phyloP scores from a whole-genome alignment of 1,140 invertebrate genomes.

The Drusus annulatus region DNA sequence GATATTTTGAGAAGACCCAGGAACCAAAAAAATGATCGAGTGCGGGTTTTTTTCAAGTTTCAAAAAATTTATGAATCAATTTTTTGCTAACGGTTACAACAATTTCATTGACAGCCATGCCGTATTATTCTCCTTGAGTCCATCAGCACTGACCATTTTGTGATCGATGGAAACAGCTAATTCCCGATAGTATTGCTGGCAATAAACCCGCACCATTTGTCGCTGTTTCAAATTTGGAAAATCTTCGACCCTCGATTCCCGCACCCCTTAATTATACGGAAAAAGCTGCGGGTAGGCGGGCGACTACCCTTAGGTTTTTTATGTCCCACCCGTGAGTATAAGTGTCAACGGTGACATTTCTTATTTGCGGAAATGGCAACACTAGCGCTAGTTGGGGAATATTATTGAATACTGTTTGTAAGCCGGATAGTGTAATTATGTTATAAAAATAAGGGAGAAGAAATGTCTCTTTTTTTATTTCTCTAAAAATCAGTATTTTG shows the following conservation, averaged over 20 bases:
- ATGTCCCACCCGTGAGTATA: slow-evolving; percentile 53
- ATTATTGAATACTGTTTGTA: background rate
- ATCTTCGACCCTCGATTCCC: slow-evolving; percentile 12
- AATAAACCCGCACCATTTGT: slow-evolving; percentile 57
- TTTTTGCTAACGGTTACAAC: too few relatives aligned
- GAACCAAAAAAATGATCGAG: too few relatives aligned
- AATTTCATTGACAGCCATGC: too few relatives aligned
- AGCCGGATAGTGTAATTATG: background rate
- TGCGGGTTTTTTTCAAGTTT: too few relatives aligned
- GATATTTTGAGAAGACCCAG: too few relatives aligned
- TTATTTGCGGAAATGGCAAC: slow-evolving; percentile 47
- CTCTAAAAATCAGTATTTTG: too few relatives aligned
- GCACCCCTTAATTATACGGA: slow-evolving; percentile 54
- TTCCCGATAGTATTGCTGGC: slow-evolving; percentile 54
- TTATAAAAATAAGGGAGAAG: background rate
- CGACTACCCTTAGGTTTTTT: slow-evolving; percentile 48
- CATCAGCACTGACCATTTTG: too few relatives aligned
- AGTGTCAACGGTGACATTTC: slow-evolving; percentile 58
- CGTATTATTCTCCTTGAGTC: too few relatives aligned
- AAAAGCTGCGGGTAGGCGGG: slow-evolving; percentile 47
- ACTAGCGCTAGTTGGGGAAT: background rate
- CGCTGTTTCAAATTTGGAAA: slow-evolving; percentile 23
- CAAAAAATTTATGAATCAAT: too few relatives aligned
- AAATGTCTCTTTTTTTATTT: too few relatives aligned
- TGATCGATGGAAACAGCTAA: slow-evolving; percentile 54